Evolutionary conservation across 2,797 vertebrate species (phyloP).

Genomic region (Clamator glandarius): DNA sequence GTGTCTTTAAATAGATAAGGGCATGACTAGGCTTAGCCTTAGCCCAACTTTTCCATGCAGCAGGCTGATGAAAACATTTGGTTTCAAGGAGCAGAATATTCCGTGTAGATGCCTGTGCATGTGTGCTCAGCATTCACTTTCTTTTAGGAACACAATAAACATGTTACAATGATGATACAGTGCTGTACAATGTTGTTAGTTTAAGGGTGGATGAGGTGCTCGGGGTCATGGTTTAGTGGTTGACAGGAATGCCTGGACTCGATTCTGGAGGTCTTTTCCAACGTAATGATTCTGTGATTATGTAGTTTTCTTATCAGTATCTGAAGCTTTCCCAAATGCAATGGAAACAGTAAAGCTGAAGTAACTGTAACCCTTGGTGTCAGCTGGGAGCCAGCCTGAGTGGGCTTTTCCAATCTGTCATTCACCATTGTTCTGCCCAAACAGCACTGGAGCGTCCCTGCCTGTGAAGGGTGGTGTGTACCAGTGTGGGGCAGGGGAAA

Average conservation of each 20-base stretch:
- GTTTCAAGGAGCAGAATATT: not conserved
- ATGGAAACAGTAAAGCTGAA: not conserved
- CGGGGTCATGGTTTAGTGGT: too few species aligned
- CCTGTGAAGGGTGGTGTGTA: not conserved
- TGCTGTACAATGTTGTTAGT: not conserved
- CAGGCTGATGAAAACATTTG: slow-evolving; percentile 8
- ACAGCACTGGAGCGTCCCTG: not conserved
- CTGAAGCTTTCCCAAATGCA: not conserved
- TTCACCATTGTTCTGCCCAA: not conserved
- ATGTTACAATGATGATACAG: not conserved
- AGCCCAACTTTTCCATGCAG: slow-evolving; percentile 49
- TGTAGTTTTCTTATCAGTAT: not conserved
- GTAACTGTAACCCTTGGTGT: not conserved
- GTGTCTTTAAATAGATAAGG: slow-evolving; percentile 70
- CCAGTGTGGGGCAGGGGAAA: not conserved
- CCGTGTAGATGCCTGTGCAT: not conserved
- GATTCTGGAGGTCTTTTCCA: too few species aligned
- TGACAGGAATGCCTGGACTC: too few species aligned
- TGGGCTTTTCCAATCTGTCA: not conserved
- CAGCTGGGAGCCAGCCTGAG: not conserved
- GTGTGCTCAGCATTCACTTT: not conserved
- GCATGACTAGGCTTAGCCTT: slow-evolving; percentile 61
- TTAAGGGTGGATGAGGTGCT: too few species aligned
- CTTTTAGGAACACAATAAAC: not conserved
- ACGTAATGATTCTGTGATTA: too few species aligned